Base-by-base conservation (phyloP, 2,888 invertebrate species). In the Pyrochroa serraticornis region DNA sequence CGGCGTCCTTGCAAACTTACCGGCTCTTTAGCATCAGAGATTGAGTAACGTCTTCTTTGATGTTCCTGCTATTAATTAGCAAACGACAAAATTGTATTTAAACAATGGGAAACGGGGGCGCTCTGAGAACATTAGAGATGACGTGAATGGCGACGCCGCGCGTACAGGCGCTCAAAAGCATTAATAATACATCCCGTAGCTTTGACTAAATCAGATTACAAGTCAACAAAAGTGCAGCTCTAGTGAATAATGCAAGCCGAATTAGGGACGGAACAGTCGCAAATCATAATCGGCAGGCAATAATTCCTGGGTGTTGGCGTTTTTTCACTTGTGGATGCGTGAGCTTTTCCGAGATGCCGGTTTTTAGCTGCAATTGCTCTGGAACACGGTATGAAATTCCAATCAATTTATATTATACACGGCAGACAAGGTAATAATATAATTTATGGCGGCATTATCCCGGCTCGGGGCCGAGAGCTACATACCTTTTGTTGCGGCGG, bases 11-110 rank as follows among this genome's bases (percentile, higher is more conserved):
- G 42, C 35, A 61, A 63, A 66, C 54, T 67, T 63, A 59, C 63
- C 77, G 76, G 77, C 79, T 80, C 80, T 80, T 80, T 79, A 79
- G 76, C 78, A 79, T 79, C 78, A 77, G 41, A 42, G 79, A 80
- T 80, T 80, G 80, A 79, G 80, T 78, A 80, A 79, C 79, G 75
- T 81, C 80, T 81, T 81, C 82, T 82, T 82, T 82, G 82, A 82
- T 81, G 79, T 82, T 75, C 72, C 74, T 76, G 75, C 79, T 79
- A 82, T 82, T 83, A 83, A 83, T 83, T 83, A 83, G 82, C 81
- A 82, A 83, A 83, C 82, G 82, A 82, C 82, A 81, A 83, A 83
- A 83, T 83, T 83, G 82, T 83, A 82, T 83, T 83, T 82, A 81
- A 82, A 83, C 83, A 83, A 83, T 83, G 78, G n/a, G 79, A 72